phyloP scores from a whole-genome alignment of 2,888 invertebrate genomes.

The Drosophila nr. perissopoda region DNA sequence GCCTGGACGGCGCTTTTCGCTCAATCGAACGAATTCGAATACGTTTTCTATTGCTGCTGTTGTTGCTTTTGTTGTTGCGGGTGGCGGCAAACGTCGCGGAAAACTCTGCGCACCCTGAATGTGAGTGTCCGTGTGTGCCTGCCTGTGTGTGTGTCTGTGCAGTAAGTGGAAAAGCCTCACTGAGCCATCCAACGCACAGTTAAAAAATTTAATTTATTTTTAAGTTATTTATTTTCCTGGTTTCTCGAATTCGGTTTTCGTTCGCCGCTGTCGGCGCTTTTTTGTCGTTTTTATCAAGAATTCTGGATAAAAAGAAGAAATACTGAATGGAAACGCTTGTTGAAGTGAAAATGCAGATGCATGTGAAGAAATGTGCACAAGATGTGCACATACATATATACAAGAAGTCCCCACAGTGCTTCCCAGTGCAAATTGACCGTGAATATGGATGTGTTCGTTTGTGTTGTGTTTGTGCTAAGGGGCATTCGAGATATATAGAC shows the following conservation, averaged over 20 bases:
- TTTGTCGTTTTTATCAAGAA: slow-evolving; percentile 53
- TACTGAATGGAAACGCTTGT: slow-evolving; percentile 63
- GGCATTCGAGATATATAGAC: slow-evolving; percentile 11
- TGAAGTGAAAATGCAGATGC: slow-evolving; percentile 15
- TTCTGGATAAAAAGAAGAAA: slow-evolving; percentile 65
- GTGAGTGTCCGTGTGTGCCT: slow-evolving; percentile 37
- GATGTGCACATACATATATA: slow-evolving; percentile 17
- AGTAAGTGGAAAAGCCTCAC: slow-evolving; percentile 64
- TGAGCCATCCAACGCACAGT: slow-evolving; percentile 54
- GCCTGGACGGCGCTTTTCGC: slow-evolving; percentile 50
- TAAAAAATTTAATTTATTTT: slow-evolving; percentile 73
- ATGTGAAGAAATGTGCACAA: slow-evolving; percentile 45
- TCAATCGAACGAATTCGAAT: slow-evolving; percentile 61
- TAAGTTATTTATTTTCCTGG: slow-evolving; percentile 65
- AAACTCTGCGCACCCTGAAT: slow-evolving; percentile 67
- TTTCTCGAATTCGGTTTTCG: slow-evolving; percentile 27
- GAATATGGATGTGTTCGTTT: slow-evolving; percentile 46
- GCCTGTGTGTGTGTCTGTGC: slow-evolving; percentile 26
- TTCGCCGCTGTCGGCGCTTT: slow-evolving; percentile 53
- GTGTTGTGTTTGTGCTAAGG: slow-evolving; percentile 34
- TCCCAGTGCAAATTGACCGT: slow-evolving; percentile 69
- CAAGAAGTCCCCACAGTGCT: slow-evolving; percentile 11
- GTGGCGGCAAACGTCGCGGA: slow-evolving; percentile 61
- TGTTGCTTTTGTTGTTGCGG: slow-evolving; percentile 47
- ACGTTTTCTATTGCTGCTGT: slow-evolving; percentile 12